Evolutionary conservation across 2,113 vertebrate genomes (phyloP), one percentile per base, ranked within the genome.

Genomic region (Vulpes ferrilata): DNA sequence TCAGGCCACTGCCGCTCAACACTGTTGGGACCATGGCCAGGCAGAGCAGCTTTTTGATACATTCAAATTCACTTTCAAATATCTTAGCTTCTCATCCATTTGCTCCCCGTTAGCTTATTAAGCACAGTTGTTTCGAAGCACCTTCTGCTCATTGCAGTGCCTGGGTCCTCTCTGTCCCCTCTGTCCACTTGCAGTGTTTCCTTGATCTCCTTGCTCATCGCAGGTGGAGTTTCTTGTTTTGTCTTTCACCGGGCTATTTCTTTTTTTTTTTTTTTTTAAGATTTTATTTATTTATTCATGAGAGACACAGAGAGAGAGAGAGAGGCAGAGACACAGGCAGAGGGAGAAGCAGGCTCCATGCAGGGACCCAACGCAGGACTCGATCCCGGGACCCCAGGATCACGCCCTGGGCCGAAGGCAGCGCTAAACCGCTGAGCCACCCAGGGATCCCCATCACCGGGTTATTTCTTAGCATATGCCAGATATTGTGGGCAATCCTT

Each of bases 1-100:
- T 9, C 11, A 1, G 5, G 38, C n/a, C 20, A 0, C 5, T 5
- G 38, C 30, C 5, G 7, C 30, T 23, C 43, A 32, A 6, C 11
- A 9, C 1, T 5, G 5, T 48, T 25, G 13, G 30, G 27, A n/a
- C 1, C 19, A 11, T 11, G 51, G 35, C 69, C 38, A n/a, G 51
- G 13, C 15, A 17, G 13, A 19, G 9, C 11, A 79, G 53, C 60
- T 51, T 35, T 59, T 65, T 71, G 81, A 15, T 79, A 35, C 5
- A n/a, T 30, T 32, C 57, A 64, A 65, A 35, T n/a, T 69, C n/a
- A 23, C 38, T 64, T 92, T 57, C 7, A 73, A 86, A 30, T 20
- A 35, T 19, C 69, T 20, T 23, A 7, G 43, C 64, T 78, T 69
- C 53, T 76, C 73, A 81, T 38, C 57, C 20, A 12, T 79, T 25